Conservation (phyloP, 1,140 invertebrate genomes). For the Microplitis demolitor region DNA sequence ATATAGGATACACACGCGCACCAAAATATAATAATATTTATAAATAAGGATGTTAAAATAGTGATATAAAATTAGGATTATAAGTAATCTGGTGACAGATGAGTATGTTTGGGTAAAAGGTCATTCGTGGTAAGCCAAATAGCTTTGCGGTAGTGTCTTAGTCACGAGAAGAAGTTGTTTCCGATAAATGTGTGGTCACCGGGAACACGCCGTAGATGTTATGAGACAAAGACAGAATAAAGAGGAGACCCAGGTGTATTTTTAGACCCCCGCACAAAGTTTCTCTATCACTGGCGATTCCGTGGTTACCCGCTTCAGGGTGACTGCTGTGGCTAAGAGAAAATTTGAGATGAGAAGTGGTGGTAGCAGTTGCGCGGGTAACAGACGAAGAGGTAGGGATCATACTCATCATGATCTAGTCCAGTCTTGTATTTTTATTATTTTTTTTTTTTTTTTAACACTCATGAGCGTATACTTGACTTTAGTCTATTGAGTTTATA, state of each 20-base stretch:
- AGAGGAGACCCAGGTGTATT: background rate
- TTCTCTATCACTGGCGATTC: constrained; percentile 3
- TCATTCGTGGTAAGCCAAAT: background rate
- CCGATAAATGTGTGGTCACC: too few relatives aligned
- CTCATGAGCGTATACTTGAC: background rate
- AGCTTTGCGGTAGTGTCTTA: background rate
- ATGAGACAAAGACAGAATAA: background rate
- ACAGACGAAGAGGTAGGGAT: background rate
- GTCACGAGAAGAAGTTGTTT: too few relatives aligned
- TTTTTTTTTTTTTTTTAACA: background rate
- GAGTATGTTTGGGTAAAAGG: constrained; percentile 13
- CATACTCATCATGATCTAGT: background rate
- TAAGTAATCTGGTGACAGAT: background rate
- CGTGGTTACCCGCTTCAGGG: background rate
- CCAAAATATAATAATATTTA: background rate
- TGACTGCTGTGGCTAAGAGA: background rate
- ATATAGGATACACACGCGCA: background rate
- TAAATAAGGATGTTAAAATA: background rate
- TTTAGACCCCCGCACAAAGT: background rate
- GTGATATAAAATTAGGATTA: background rate
- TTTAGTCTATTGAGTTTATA: background rate
- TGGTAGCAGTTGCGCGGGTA: background rate
- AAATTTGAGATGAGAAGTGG: background rate
- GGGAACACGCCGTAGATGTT: too few relatives aligned
- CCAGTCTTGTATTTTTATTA: background rate